Evolutionary conservation across 2,113 vertebrate species (phyloP).

Genomic region (Pardalotus punctatus): DNA sequence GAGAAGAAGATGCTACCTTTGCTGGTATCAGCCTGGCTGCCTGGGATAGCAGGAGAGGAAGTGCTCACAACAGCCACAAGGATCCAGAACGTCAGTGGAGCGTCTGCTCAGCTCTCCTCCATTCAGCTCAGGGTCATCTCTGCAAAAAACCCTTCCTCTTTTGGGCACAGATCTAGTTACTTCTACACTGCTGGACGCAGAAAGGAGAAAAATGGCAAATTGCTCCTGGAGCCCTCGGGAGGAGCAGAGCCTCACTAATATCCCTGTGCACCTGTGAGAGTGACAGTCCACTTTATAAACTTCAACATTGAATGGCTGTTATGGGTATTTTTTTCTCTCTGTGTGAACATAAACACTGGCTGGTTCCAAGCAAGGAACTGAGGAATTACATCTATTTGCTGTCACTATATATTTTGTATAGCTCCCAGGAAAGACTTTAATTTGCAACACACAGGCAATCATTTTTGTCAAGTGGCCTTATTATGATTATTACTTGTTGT

Average conservation of each 20-base stretch:
- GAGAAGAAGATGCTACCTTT: background rate
- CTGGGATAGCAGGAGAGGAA: background rate
- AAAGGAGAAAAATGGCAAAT: background rate
- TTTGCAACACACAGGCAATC: background rate
- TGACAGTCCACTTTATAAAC: slow-evolving; percentile 21
- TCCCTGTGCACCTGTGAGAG: background rate
- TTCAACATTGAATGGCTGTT: background rate
- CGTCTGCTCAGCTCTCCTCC: background rate
- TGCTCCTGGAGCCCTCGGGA: background rate
- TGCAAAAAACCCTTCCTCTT: background rate
- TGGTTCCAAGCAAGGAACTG: background rate
- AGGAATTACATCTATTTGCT: slow-evolving; percentile 25
- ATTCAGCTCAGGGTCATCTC: background rate
- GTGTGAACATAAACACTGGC: background rate
- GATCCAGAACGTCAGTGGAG: background rate
- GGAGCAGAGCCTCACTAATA: background rate
- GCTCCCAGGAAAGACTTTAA: slow-evolving; percentile 13
- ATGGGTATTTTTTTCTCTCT: background rate
- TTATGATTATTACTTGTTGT: slow-evolving; percentile 1
- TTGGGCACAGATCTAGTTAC: background rate
- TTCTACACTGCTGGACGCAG: background rate
- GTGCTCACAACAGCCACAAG: rapidly evolving
- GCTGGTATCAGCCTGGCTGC: background rate
- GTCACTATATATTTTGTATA: background rate
- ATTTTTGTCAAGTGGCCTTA: background rate